Evolutionary conservation across 2,888 invertebrate genomes (phyloP), one percentile per base, ranked within the genome.

Genomic region (Cataglyphis altisquamis): DNA sequence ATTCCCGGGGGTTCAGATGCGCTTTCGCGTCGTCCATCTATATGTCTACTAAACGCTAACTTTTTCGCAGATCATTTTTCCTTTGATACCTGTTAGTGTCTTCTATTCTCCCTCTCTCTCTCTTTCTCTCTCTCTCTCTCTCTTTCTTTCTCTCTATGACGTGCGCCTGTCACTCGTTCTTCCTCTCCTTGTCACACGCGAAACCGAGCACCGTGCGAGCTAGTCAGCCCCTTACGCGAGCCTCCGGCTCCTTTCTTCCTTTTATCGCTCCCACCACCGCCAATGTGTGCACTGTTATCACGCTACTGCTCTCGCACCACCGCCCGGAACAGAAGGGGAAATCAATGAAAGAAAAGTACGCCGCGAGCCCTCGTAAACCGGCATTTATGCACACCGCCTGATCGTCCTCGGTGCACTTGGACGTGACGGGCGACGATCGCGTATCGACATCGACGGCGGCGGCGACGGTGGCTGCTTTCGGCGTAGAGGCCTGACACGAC

Each of bases 261-360:
- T 57, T 82, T 36, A 62, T 64, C 60, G 63, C 64, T 70, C 45
- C 74, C 41, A 72, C 73, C 62, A n/a, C 39, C 68, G 77, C 9
- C 29, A n/a, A 39, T 52, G 64, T 45, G 63, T 82, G 81, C 70
- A 83, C 87, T 86, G 81, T 80, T 89, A 90, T 90, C 91, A 91
- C 90, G 91, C 78, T 80, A 60, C 78, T 72, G 72, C 91, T 90
- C 87, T 89, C 84, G 88, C 90, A 92, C 92, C 91, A 86, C 92
- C 93, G 92, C 92, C 92, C 93, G 92, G 91, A 92, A 93, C 92
- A 86, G 91, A 92, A 91, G 86, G 87, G 84, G 92, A 92, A 92
- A 92, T 92, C 90, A 92, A 93, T 90, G 93, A 93, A 94, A 93
- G 92, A 92, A 92, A 93, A 93, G 90, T 91, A 92, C 92, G 89